These are phyloP conservation scores for Gallinago paraguaiae DNA, from an alignment of 2,113 vertebrate species.

Conservation along the genomic window DNA sequence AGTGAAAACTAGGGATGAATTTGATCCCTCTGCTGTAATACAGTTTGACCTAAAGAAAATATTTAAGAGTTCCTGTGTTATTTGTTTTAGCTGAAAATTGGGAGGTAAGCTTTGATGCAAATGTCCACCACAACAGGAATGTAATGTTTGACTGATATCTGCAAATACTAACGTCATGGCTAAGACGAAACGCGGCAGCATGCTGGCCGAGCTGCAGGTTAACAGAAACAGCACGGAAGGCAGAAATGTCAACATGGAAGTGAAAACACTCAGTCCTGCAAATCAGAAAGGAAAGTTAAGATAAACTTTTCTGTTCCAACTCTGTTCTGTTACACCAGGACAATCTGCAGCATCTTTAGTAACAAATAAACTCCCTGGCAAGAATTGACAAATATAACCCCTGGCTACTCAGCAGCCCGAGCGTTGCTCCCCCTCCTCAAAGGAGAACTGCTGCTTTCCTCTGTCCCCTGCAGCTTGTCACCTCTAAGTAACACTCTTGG, in stretches of 20 bases:
- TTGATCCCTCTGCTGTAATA: background rate
- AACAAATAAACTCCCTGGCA: background rate
- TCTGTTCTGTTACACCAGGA: background rate
- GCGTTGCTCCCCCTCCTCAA: background rate
- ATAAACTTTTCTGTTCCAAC: background rate
- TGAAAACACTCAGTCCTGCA: background rate
- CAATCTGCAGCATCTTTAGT: background rate
- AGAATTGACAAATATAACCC: background rate
- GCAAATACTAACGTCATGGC: background rate
- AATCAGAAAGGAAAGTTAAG: background rate
- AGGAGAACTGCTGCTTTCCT: background rate
- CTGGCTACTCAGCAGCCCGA: background rate
- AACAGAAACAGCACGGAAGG: background rate
- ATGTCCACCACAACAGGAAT: background rate
- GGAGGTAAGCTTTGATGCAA: background rate
- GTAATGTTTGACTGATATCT: background rate
- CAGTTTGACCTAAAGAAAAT: background rate
- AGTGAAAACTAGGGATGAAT: background rate
- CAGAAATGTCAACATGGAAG: conserved; percentile 5
- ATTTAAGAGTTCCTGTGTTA: background rate
- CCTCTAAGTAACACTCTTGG: background rate
- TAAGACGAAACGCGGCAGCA: background rate
- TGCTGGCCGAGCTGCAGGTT: background rate
- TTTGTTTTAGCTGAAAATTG: background rate
- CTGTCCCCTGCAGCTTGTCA: background rate